Evolutionary conservation across 2,113 vertebrate species (phyloP).

Genomic region (Hippocampus zosterae): DNA sequence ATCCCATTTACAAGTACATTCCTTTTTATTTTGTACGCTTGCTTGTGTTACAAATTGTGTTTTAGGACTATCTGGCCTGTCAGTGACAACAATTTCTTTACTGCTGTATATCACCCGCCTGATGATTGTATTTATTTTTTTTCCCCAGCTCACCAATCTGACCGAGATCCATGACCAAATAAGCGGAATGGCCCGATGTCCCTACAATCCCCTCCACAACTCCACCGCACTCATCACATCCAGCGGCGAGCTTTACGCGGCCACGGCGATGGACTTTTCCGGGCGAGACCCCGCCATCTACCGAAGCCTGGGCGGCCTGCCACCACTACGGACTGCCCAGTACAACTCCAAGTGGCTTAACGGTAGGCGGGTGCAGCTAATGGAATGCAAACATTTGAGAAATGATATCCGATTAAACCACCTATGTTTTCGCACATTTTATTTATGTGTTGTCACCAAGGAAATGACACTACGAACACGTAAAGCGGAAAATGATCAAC

Average conservation of each 20-base stretch:
- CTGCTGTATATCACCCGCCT: background rate
- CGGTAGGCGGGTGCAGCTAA: conserved; percentile 67
- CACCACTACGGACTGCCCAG: conserved; percentile 91
- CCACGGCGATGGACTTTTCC: conserved; percentile 96
- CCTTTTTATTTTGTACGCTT: conserved; percentile 8
- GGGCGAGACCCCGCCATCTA: conserved; percentile 96
- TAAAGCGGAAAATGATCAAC: no score
- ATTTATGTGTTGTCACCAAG: no score
- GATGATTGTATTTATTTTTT: background rate
- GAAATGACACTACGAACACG: no score
- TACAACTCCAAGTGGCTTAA: conserved; percentile 99
- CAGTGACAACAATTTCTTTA: background rate
- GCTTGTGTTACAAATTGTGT: conserved; percentile 7
- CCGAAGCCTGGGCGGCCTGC: conserved; percentile 86
- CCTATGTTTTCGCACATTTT: no score
- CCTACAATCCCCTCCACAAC: conserved; percentile 95
- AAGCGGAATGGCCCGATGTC: conserved; percentile 97
- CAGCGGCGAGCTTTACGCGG: conserved; percentile 90
- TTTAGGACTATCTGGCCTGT: background rate
- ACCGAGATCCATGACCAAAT: conserved; percentile 94
- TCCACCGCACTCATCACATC: conserved; percentile 95
- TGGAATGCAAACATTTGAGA: background rate
- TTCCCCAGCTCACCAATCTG: conserved; percentile 83
- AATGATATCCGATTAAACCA: background rate
- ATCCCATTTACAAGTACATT: conserved; percentile 6